Base-by-base conservation (phyloP, 2,113 vertebrate species). In the Beaufortia kweichowensis region DNA sequence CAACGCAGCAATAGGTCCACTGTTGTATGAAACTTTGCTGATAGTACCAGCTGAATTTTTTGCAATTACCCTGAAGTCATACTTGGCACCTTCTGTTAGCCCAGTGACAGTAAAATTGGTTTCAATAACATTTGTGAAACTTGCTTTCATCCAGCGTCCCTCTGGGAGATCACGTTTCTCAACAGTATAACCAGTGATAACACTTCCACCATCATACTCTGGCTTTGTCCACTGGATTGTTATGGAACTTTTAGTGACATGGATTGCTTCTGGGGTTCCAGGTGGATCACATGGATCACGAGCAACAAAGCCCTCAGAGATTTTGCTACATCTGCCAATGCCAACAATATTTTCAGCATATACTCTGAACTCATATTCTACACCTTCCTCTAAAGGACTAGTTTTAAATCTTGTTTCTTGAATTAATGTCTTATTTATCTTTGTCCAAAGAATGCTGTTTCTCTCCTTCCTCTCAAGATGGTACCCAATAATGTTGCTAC, bases 341-440 rank as follows among this genome's bases (percentile, higher is more conserved):
- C 97, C 96, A 82, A 98, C 97, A 81, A 99, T 97, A 88, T 99
- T 99, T 92, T 99, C 96, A 82, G 94, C 97, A 91, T 92, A 96
- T 75, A 97, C 95, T 82, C 94, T 91, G 76, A 98, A 99, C 86
- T 99, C 97, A 84, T 99, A 99, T 87, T 98, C 96, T 77, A 96
- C 88, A 82, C 94, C 94, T 88, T 98, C 97, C 84, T 99, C 97
- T 64, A 99, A 92, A 59, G 96, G 96, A 67, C 92, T 76, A 67
- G 92, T 95, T 88, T 97, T 99, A 85, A 95, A 97, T 69, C 28
- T 87, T 8, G 96, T 95, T 39, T 96, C 96, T 35, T 94, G 94
- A 87, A 98, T 95, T 79, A 98, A 90, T 48, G 91, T 94, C 87
- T 98, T 98, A 88, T 96, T 98, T 61, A 98, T 91, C 88, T 96